Conservation (phyloP, 2,113 vertebrate genomes). For the Ciconia stormi region DNA sequence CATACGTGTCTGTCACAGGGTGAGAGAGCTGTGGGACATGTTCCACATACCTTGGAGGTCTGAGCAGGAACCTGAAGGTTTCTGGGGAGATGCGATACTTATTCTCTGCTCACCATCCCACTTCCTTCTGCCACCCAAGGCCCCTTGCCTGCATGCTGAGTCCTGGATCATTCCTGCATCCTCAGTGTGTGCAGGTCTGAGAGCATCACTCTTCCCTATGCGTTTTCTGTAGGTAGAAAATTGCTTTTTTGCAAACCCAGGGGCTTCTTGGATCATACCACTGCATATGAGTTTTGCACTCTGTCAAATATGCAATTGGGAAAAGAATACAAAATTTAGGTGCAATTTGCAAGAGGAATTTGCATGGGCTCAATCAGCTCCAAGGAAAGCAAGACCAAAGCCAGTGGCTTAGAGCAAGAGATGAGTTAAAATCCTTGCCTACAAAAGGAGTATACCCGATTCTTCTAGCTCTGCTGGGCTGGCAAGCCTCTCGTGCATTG, state of each 20-base stretch:
- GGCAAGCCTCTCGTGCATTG: background rate
- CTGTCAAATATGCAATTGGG: background rate
- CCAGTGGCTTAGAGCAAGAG: background rate
- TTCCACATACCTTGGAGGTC: background rate
- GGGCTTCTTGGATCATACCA: background rate
- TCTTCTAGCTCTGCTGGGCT: background rate
- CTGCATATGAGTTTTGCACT: background rate
- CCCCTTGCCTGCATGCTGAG: background rate
- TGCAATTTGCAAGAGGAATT: background rate
- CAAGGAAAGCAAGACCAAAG: background rate
- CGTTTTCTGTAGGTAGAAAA: background rate
- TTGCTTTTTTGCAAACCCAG: background rate
- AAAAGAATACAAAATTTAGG: background rate
- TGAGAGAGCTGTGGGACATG: background rate
- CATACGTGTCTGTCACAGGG: background rate
- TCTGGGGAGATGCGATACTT: background rate
- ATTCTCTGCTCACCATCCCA: background rate
- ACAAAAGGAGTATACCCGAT: background rate
- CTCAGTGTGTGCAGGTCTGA: background rate
- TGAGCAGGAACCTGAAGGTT: background rate
- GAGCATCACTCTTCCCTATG: background rate
- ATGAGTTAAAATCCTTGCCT: background rate
- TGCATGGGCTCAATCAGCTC: background rate
- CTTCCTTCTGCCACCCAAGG: background rate
- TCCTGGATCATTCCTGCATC: background rate